Evolutionary conservation across 2,888 invertebrate genomes (phyloP), one percentile per base, ranked within the genome.

Genomic region (Rhorus exstirpatorius): DNA sequence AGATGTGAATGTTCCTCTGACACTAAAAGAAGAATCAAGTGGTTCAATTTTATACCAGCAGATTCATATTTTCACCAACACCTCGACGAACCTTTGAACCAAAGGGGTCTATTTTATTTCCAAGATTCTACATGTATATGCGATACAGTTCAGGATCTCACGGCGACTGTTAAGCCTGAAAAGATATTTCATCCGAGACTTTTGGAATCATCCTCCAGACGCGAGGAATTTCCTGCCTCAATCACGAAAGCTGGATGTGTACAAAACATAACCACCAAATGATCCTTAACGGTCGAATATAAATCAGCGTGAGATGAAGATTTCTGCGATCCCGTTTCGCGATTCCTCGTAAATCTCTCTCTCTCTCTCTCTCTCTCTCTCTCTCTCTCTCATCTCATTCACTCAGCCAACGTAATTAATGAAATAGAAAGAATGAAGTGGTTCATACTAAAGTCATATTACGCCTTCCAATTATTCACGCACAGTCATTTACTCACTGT

Each of bases 211-310:
- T 19, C 6, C 10, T 2, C 17, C 6, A 51, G 38, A 38, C 35
- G 12, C 41, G 8, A 14, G 1, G 12, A 49, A 55, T 68, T 79
- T 24, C 14, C 55, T n/a, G 53, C 35, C 71, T 60, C 58, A 60
- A 60, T 77, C 58, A 38, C 71, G 26, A 53, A 19, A 67, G 46
- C 21, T 7, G 44, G 31, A 71, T 35, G 60, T 67, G 49, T 67
- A 65, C 6, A 6, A n/a, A n/a, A n/a, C 31, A 60, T 72, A 46
- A 81, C 72, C 72, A 61, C 77, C 35, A 77, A 81, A 81, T 51
- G 81, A 77, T 81, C 60, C 71, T 81, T 77, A 81, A 81, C 81
- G 81, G 77, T 77, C 81, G 55, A 17, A 14, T 35, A 53, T 81
- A 77, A 81, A 81, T 81, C 81, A 81, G 44, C 21, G 21, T 7